Base-by-base conservation (phyloP, 2,797 vertebrate genomes). In the Capromys pilorides region DNA sequence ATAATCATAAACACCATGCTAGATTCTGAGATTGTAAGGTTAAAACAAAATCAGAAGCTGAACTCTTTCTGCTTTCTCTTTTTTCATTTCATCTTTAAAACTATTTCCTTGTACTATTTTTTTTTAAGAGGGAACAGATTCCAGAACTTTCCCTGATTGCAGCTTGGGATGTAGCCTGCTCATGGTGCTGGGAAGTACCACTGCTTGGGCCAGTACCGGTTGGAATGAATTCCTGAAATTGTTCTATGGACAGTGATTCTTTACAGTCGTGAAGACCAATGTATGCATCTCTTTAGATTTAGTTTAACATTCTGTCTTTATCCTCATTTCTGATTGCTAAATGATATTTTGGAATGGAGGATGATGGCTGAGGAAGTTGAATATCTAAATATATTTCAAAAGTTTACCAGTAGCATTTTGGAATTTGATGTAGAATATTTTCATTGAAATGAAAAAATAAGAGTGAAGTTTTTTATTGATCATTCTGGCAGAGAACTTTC, bases 361-460 rank as follows among this genome's bases (percentile, higher is more conserved):
- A 16, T 75, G 66, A 31, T 75, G 86, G 26, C n/a, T 73, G n/a
- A 79, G 12, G 61, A n/a, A 86, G 9, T 83, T 88, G 21, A 21
- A 90, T 64, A 28, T 78, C 64, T 71, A 71, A 57, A 62, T 90
- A 62, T 67, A 39, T 88, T 59, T 86, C 39, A 18, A n/a, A 57
- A 51, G 19, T 16, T 39, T 93, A 88, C 57, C 45, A 82, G 85
- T 26, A 81, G 28, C 36, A 88, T 67, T 88, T 45, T 94, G 62
- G 11, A 95, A 77, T 83, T 66, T 82, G 18, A 84, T 57, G 51
- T 18, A 18, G 49, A 87, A 59, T 66, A 88, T 82, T 94, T 94
- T 77, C 59, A 81, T 87, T 91, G 59, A 36, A 39, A 75, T 87
- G 10, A 31, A 79, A 90, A 91, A 85, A 75, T 62, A 36, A 49